phyloP scores from a whole-genome alignment of 30 jellyfish, hydroid and myxozoan species.

The Cassiopea andromeda region DNA sequence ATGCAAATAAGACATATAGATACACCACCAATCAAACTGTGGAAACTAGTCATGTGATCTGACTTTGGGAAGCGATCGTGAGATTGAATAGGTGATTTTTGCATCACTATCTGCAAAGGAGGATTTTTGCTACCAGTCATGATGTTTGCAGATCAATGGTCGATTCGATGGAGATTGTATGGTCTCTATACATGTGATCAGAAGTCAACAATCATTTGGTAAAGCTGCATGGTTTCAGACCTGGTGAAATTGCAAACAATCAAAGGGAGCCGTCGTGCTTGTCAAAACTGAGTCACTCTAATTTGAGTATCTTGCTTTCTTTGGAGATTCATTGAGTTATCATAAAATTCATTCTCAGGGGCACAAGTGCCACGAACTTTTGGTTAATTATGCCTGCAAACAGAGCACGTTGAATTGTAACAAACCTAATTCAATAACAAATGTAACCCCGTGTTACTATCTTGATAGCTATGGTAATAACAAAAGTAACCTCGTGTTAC shows the following conservation, averaged over 20 bases:
- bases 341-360: not conserved
- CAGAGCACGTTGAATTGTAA: too few relatives aligned
- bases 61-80: too few relatives aligned
- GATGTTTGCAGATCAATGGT: not conserved
- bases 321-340: not conserved
- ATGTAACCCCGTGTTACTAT: too few relatives aligned
- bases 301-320: not conserved
- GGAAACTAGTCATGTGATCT: too few relatives aligned
- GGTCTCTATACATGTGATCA: not conserved
- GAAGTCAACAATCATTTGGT: not conserved
- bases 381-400: too few relatives aligned
- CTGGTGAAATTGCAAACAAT: not conserved
- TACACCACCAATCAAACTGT: too few relatives aligned
- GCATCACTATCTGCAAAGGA: not conserved
- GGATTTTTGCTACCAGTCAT: not conserved
- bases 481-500: too few relatives aligned
- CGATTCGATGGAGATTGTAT: not conserved
- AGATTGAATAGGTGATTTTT: not conserved
- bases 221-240: not conserved
- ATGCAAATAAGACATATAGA: too few relatives aligned
- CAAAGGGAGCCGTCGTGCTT: not conserved
- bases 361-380: not conserved
- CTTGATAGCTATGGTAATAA: too few relatives aligned
- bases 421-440: too few relatives aligned
- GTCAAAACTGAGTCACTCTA: not conserved